Evolutionary conservation across 2,888 invertebrate genomes (phyloP).

Genomic region (Deroplatys truncata): DNA sequence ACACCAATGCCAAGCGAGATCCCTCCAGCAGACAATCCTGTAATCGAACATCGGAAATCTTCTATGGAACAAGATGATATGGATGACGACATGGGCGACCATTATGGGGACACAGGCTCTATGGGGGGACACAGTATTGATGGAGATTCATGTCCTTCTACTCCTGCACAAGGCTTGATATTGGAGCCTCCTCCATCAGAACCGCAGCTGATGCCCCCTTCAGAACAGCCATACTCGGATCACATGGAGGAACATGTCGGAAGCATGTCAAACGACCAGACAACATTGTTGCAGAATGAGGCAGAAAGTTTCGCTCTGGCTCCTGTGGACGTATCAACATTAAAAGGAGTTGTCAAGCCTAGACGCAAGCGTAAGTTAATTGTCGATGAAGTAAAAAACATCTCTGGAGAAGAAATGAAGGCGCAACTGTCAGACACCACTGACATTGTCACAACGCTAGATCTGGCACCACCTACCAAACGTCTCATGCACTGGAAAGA

Average conservation of each 20-base stretch:
- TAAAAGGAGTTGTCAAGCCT: slow-evolving; percentile 80
- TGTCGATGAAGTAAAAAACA: slow-evolving; percentile 98
- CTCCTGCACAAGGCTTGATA: slow-evolving; percentile 36
- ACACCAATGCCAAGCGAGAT: slow-evolving; percentile 56
- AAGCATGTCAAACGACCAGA: slow-evolving; percentile 58
- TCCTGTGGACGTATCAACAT: slow-evolving; percentile 88
- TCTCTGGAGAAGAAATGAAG: slow-evolving; percentile 99
- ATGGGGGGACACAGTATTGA: slow-evolving; percentile 45
- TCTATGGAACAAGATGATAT: slow-evolving; percentile 55
- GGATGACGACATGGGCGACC: slow-evolving; percentile 73
- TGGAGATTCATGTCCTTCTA: slow-evolving; percentile 54
- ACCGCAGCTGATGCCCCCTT: slow-evolving; percentile 38
- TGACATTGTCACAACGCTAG: slow-evolving; percentile 91
- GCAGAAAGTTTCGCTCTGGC: slow-evolving; percentile 95
- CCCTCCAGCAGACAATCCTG: slow-evolving; percentile 31
- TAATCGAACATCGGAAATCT: background rate
- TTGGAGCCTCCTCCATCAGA: slow-evolving; percentile 24
- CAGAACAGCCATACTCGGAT: slow-evolving; percentile 39
- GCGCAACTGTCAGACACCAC: slow-evolving; percentile 94
- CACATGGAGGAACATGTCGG: slow-evolving; percentile 34
- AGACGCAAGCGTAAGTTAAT: slow-evolving; percentile 95
- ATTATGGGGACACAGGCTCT: slow-evolving; percentile 73
- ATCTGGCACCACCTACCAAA: slow-evolving; percentile 96
- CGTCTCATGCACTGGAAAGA: slow-evolving; percentile 99
- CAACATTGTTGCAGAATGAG: slow-evolving; percentile 85